phyloP scores from a whole-genome alignment of 2,888 invertebrate species.

The Scaptomyza reducta region DNA sequence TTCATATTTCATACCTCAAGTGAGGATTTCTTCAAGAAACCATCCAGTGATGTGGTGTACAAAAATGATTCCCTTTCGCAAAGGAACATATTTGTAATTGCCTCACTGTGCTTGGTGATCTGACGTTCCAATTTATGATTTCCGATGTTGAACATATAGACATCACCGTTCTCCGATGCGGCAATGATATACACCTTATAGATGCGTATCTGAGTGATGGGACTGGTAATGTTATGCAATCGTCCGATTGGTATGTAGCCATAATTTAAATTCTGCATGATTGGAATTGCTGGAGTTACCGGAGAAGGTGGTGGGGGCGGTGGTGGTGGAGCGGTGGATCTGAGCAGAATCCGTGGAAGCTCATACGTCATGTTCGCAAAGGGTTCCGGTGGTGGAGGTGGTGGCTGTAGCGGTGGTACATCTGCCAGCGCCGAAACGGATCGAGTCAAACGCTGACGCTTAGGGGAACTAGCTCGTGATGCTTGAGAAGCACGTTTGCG shows the following conservation, averaged over 20 bases:
- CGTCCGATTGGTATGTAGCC: conserved; percentile 66
- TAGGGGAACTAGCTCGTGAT: background rate
- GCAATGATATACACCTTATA: conserved; percentile 79
- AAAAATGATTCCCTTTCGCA: conserved; percentile 69
- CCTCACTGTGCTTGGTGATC: conserved; percentile 82
- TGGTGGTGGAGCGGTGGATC: conserved; percentile 1
- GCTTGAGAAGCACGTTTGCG: conserved; percentile 1
- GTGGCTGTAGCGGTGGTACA: conserved; percentile 63
- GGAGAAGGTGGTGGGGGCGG: background rate
- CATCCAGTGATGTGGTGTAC: conserved; percentile 83
- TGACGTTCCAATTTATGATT: conserved; percentile 76
- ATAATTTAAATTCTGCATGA: background rate
- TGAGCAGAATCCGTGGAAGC: conserved; percentile 27
- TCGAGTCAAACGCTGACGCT: conserved; percentile 27
- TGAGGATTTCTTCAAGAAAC: conserved; percentile 82
- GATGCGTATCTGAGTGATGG: conserved; percentile 80
- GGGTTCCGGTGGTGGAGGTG: conserved; percentile 59
- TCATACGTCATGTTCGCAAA: conserved; percentile 45
- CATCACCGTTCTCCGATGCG: conserved; percentile 82
- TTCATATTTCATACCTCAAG: conserved; percentile 73
- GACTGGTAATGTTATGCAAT: conserved; percentile 69
- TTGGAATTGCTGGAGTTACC: background rate
- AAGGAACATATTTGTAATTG: conserved; percentile 81
- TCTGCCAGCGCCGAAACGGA: conserved; percentile 25
- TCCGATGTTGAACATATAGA: conserved; percentile 81